Conservation (phyloP, 2,113 vertebrate species). For the Octodon degus region DNA sequence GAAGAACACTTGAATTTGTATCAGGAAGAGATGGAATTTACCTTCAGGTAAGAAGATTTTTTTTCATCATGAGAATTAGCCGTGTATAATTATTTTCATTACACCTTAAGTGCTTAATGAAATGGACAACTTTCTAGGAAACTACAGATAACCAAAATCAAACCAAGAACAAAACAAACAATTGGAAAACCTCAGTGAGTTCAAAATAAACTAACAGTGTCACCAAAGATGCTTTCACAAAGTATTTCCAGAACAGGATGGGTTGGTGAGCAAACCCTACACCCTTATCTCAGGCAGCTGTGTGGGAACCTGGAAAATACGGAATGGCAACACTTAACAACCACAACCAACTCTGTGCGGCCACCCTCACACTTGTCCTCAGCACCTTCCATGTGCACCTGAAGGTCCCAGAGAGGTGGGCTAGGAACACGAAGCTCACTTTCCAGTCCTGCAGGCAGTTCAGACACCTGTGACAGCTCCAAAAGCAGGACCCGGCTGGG, state of each 20-base stretch:
- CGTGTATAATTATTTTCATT: neutral
- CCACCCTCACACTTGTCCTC: neutral
- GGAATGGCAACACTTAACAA: accelerated
- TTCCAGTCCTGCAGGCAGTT: neutral
- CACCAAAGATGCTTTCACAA: neutral
- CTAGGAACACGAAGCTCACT: neutral
- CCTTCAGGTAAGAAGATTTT: neutral
- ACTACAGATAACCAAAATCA: slow-evolving; percentile 28
- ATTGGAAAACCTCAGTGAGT: neutral
- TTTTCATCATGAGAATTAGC: neutral
- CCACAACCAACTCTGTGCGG: too few relatives aligned
- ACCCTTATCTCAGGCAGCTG: neutral
- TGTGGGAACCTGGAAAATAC: neutral
- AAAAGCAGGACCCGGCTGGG: neutral
- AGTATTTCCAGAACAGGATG: neutral
- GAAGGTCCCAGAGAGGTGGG: neutral
- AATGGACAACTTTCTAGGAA: slow-evolving; percentile 41
- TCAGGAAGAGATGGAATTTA: neutral
- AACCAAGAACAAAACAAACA: neutral
- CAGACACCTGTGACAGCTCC: neutral
- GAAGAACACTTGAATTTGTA: neutral
- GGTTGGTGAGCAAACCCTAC: neutral
- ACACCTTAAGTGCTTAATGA: slow-evolving; percentile 21
- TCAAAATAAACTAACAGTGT: neutral
- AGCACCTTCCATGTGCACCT: neutral